phyloP scores from a whole-genome alignment of 2,797 vertebrate species.

The Alouatta caraya region DNA sequence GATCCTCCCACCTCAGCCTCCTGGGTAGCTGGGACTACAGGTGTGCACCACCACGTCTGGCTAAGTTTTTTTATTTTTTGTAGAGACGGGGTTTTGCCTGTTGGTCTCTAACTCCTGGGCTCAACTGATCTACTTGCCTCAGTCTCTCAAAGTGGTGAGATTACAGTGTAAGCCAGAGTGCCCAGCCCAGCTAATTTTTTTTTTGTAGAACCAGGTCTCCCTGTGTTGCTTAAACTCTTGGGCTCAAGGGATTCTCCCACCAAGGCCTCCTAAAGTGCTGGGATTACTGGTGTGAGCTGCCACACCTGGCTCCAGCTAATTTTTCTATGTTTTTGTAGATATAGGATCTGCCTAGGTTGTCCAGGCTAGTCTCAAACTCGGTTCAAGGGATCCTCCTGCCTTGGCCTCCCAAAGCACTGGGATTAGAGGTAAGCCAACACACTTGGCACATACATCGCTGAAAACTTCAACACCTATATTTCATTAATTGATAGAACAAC shows the following conservation, averaged over 20 bases:
- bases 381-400: background rate
- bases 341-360: background rate
- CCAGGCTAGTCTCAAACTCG: background rate
- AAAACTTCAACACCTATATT: background rate
- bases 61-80: background rate
- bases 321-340: background rate
- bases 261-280: background rate
- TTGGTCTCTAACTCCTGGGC: background rate
- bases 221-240: background rate
- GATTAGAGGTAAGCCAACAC: background rate
- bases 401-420: background rate
- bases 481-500: constrained; percentile 3
- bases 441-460: background rate
- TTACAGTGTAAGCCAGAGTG: background rate
- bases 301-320: background rate
- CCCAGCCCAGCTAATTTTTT: background rate
- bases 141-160: background rate
- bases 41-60: background rate
- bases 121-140: background rate
- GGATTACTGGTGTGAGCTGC: background rate
- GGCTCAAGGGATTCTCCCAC: background rate
- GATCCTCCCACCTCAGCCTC: background rate
- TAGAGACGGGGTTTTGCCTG: background rate
- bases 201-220: background rate
- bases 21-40: background rate